phyloP scores from a whole-genome alignment of 2,888 invertebrate genomes.

The Coremacera marginata region DNA sequence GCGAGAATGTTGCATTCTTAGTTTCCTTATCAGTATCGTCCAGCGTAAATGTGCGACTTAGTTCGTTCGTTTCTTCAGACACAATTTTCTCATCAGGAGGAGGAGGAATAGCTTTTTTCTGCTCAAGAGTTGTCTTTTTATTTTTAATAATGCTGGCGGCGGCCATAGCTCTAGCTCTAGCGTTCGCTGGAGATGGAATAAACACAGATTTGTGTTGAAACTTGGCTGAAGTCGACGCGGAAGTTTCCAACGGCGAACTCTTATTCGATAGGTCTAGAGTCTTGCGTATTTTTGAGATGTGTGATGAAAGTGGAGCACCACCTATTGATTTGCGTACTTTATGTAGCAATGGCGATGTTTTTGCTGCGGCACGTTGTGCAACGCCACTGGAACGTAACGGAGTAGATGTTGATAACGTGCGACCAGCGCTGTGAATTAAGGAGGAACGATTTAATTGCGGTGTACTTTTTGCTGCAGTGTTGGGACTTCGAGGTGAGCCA shows the following conservation, averaged over 20 bases:
- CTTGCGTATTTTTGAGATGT: slow-evolving; percentile 53
- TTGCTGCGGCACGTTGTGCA: slow-evolving; percentile 30
- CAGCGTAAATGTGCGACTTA: slow-evolving; percentile 57
- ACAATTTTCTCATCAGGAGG: slow-evolving; percentile 11
- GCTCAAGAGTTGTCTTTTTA: slow-evolving; percentile 19
- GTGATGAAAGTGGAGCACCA: slow-evolving; percentile 39
- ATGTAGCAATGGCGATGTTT: slow-evolving; percentile 43
- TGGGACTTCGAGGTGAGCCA: not conserved
- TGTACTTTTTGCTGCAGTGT: not conserved
- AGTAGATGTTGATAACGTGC: slow-evolving; percentile 26
- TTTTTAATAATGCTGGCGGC: slow-evolving; percentile 37
- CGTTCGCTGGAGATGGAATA: slow-evolving; percentile 29
- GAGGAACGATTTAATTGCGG: not conserved
- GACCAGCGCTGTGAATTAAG: slow-evolving; percentile 21
- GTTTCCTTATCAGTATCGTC: slow-evolving; percentile 31
- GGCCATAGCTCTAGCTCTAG: slow-evolving; percentile 33
- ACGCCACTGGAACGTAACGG: not conserved
- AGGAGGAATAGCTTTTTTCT: slow-evolving; percentile 29
- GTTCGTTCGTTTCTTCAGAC: slow-evolving; percentile 37
- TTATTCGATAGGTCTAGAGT: slow-evolving; percentile 45
- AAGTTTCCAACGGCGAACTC: not conserved
- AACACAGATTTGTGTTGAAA: slow-evolving; percentile 38
- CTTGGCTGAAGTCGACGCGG: not conserved
- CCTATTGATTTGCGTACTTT: slow-evolving; percentile 47
- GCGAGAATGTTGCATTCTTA: slow-evolving; percentile 42